Evolutionary conservation across 2,888 invertebrate genomes (phyloP).

Genomic region (Nomada fabriciana): DNA sequence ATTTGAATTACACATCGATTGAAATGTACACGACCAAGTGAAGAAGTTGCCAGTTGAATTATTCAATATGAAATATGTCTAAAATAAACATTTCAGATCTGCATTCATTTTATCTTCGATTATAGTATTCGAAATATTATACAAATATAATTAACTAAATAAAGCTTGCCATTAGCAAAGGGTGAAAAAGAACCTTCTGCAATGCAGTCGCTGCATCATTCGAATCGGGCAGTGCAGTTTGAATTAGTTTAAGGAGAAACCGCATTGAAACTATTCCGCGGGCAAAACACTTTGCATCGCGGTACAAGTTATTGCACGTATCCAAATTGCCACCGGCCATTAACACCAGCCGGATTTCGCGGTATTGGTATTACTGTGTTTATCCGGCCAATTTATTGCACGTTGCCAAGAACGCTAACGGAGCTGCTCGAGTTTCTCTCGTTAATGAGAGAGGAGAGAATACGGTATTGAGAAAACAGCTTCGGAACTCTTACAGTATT

Average conservation of each 20-base stretch:
- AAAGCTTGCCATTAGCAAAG: neutral
- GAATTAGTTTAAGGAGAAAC: slow-evolving; percentile 35
- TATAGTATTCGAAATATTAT: neutral
- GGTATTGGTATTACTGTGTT: slow-evolving; percentile 35
- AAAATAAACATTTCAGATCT: too few species aligned
- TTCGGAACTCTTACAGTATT: neutral
- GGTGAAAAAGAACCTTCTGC: neutral
- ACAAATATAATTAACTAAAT: neutral
- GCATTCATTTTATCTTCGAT: neutral
- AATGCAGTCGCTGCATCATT: neutral
- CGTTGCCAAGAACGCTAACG: slow-evolving; percentile 36
- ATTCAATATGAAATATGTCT: too few species aligned
- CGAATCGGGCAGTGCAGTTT: neutral
- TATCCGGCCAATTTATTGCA: slow-evolving; percentile 49
- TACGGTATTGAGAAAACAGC: slow-evolving; percentile 2
- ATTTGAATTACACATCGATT: too few species aligned
- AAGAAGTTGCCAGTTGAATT: too few species aligned
- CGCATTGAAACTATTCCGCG: slow-evolving; percentile 9
- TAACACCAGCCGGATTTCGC: slow-evolving; percentile 36
- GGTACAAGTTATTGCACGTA: slow-evolving; percentile 37
- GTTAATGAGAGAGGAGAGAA: slow-evolving; percentile 26
- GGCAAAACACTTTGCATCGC: neutral
- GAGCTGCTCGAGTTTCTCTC: slow-evolving; percentile 34
- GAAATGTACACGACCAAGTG: too few species aligned
- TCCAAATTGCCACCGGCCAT: slow-evolving; percentile 44